phyloP scores from a whole-genome alignment of 2,888 invertebrate species.

The Apocheima hispidaria region DNA sequence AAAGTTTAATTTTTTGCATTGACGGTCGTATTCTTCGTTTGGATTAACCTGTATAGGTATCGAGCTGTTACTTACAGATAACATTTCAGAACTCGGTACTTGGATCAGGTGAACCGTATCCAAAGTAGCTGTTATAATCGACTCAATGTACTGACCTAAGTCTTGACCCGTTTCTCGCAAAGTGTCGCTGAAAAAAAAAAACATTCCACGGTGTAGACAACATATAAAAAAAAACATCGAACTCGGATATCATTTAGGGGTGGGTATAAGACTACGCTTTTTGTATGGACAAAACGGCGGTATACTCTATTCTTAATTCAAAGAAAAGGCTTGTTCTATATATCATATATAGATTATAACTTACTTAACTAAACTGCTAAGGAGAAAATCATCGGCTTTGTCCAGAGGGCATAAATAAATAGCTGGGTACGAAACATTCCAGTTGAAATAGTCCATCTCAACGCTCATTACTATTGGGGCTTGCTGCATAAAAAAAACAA shows the following conservation, averaged over 20 bases:
- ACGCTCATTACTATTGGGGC: conserved; percentile 90
- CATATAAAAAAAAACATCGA: too few species aligned
- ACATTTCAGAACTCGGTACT: conserved; percentile 52
- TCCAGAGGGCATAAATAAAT: conserved; percentile 88
- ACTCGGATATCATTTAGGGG: too few species aligned
- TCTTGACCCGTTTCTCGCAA: conserved; percentile 52
- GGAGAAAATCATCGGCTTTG: conserved; percentile 79
- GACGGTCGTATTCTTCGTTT: not conserved
- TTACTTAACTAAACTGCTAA: conserved; percentile 62
- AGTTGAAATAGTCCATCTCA: conserved; percentile 89
- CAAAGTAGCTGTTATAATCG: conserved; percentile 57
- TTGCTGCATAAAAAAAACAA: conserved; percentile 65
- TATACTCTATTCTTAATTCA: too few species aligned
- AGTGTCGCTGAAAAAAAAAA: conserved; percentile 52
- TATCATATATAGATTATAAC: conserved; percentile 21
- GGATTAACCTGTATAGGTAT: not conserved
- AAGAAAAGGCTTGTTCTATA: too few species aligned
- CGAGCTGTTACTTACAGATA: conserved; percentile 48
- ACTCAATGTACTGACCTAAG: conserved; percentile 55
- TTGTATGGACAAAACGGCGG: too few species aligned
- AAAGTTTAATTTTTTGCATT: too few species aligned
- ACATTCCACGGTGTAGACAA: too few species aligned
- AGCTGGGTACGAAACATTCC: conserved; percentile 90
- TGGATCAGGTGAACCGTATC: conserved; percentile 58
- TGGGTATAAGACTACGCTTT: too few species aligned